Evolutionary conservation across 1,140 invertebrate genomes (phyloP), one percentile per base, ranked within the genome.

Genomic region (Mya arenaria): DNA sequence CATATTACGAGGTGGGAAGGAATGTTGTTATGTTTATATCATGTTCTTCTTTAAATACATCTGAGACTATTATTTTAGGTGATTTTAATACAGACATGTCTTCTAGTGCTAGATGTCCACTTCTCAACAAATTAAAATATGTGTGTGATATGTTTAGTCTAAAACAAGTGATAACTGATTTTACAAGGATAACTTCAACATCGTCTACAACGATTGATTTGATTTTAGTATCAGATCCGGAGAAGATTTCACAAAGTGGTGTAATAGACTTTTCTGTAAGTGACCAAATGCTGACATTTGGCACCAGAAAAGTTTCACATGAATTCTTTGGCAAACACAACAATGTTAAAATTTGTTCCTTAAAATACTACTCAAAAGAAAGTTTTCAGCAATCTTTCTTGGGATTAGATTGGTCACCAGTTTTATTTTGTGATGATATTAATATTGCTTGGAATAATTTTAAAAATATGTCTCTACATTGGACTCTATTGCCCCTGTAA

Each of bases 41-140:
- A n/a, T n/a, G n/a, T n/a, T n/a, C n/a, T n/a, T n/a, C n/a, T n/a
- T n/a, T n/a, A n/a, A n/a, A n/a, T n/a, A n/a, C n/a, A 75, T 63
- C 62, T 75, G 73, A 75, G 44, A 75, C 73, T 10, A 28, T 75
- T 55, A 28, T 63, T 19, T 36, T 75, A 34, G 58, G 73, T 48
- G 56, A 75, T 63, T 75, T 75, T 62, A 63, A 62, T 32, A 75
- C 73, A 62, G 56, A 75, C 44, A 37, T 75, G n/a, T n/a, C n/a
- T n/a, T n/a, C n/a, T n/a, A n/a, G n/a, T n/a, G n/a, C n/a, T n/a
- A n/a, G n/a, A n/a, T n/a, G n/a, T n/a, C n/a, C n/a, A n/a, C n/a
- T n/a, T n/a, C n/a, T n/a, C n/a, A n/a, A n/a, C n/a, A n/a, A n/a
- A n/a, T n/a, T n/a, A n/a, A n/a, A n/a, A n/a, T n/a, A n/a, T n/a